A percentile compares a stretch with the other conserved stretches of the same genome.
Conservation (phyloP, 2,113 vertebrate genomes). For the human (Homo sapiens) region GRCh38 chr15:24546501-24547000, state of each 20-base stretch:
- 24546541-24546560: background rate
- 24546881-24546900: no score
- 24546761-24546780: background rate
- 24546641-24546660: background rate
- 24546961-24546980: no score
- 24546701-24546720: slow-evolving; percentile 32
- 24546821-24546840: no score
- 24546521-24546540: background rate
- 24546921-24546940: no score
- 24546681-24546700: background rate
- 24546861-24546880: no score
- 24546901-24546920: no score
- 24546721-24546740: slow-evolving; percentile 68
- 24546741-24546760: slow-evolving; percentile 38
- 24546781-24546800: slow-evolving; percentile 13
- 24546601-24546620: background rate
- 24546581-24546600: background rate
- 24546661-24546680: no score
- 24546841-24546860: no score
- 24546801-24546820: no score
- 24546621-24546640: background rate
- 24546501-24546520: background rate
- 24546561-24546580: background rate
- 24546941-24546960: no score
- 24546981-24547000: no score